Conservation (phyloP, 2,797 vertebrate genomes). For the Rhadinocentrus ornatus region DNA sequence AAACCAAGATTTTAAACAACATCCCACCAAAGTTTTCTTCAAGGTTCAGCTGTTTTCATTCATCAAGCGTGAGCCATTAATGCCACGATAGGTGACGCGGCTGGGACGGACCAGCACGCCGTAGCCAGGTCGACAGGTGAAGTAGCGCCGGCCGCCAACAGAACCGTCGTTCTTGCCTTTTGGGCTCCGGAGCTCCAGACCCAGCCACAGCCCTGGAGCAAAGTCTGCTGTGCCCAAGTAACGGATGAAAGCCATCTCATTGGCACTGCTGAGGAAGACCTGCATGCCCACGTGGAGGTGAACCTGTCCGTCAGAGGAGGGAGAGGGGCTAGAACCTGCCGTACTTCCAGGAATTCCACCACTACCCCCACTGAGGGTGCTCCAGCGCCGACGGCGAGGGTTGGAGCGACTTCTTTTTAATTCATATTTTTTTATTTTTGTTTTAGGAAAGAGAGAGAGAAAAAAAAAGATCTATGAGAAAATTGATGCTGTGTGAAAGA, state of each 20-base stretch:
- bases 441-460: neutral
- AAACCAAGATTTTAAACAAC: slow-evolving; percentile 11
- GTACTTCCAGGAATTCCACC: slow-evolving; percentile 29
- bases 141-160: slow-evolving; percentile 90
- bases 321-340: slow-evolving; percentile 32
- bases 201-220: slow-evolving; percentile 91
- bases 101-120: slow-evolving; percentile 94
- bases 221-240: slow-evolving; percentile 93
- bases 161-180: slow-evolving; percentile 94
- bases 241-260: slow-evolving; percentile 92
- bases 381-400: slow-evolving; percentile 87
- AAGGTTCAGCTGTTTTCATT: slow-evolving; percentile 81
- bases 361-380: slow-evolving; percentile 69
- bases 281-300: slow-evolving; percentile 91
- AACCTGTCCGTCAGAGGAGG: slow-evolving; percentile 68
- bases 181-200: slow-evolving; percentile 90
- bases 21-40: neutral
- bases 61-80: slow-evolving; percentile 90
- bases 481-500: slow-evolving; percentile 29
- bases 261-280: slow-evolving; percentile 93
- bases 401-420: slow-evolving; percentile 83
- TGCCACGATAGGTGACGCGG: slow-evolving; percentile 92
- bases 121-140: slow-evolving; percentile 88
- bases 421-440: neutral
- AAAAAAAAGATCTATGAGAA: slow-evolving; percentile 42